Percentiles rank a stretch among this genome's conserved stretches.
Conservation (phyloP, 2,797 vertebrate species). For the Miichthys miiuy region DNA sequence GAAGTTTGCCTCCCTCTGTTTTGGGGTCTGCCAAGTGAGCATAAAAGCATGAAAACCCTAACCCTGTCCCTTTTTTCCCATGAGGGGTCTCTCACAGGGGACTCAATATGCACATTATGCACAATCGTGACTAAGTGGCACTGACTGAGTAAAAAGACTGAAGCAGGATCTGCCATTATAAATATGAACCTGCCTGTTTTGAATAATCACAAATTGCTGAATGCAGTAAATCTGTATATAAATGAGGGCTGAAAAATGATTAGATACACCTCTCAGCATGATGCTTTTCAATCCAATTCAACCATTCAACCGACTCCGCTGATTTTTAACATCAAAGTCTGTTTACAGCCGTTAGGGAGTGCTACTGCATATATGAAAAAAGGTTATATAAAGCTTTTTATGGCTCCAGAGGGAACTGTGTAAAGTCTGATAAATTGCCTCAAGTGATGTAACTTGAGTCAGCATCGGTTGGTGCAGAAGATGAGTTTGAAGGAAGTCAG, state of each 20-base stretch:
- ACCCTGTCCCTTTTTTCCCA: constrained; percentile 68
- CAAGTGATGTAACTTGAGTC: not conserved
- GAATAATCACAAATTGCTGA: not conserved
- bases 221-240: constrained; percentile 7
- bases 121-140: constrained; percentile 42
- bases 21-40: constrained; percentile 65
- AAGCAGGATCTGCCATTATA: constrained; percentile 11
- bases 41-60: constrained; percentile 68
- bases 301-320: not conserved
- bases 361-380: too few species aligned
- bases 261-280: not conserved
- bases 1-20: constrained; percentile 70
- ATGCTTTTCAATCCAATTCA: not conserved
- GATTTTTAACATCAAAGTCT: constrained; percentile 1
- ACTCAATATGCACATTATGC: constrained; percentile 46
- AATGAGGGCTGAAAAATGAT: not conserved
- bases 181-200: constrained; percentile 14
- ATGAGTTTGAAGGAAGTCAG: not conserved
- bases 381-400: not conserved
- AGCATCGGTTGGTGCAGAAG: too few species aligned
- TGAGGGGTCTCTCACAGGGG: constrained; percentile 57
- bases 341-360: not conserved
- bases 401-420: not conserved
- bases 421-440: not conserved
- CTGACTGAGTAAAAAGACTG: constrained; percentile 13